Conservation (phyloP, 2,888 invertebrate genomes). For the Gonocerus acuteangulatus region DNA sequence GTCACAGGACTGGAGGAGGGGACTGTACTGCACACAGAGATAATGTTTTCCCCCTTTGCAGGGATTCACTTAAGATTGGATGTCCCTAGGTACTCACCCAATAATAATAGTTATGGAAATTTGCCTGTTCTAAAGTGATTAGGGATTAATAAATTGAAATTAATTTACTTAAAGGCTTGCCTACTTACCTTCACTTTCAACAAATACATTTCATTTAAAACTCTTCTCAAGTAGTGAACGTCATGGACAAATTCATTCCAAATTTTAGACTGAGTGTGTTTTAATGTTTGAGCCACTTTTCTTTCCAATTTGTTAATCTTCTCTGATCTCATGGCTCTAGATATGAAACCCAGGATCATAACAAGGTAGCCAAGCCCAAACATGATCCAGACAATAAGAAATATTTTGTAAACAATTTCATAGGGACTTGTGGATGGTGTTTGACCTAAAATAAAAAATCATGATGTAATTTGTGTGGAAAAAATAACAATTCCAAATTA, state of each 20-base stretch:
- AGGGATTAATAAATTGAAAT: no score
- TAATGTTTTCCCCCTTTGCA: no score
- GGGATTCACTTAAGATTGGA: no score
- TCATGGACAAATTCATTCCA: conserved; percentile 69
- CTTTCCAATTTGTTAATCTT: conserved; percentile 65
- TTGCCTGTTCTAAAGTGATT: no score
- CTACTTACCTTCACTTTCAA: conserved; percentile 68
- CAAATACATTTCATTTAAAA: conserved; percentile 73
- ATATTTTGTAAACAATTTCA: conserved; percentile 67
- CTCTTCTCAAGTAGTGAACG: conserved; percentile 61
- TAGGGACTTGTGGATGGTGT: conserved; percentile 31
- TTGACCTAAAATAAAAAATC: conserved; percentile 37
- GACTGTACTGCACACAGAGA: no score
- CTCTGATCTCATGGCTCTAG: conserved; percentile 68
- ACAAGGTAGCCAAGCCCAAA: conserved; percentile 85
- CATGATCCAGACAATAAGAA: conserved; percentile 80
- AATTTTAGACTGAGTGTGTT: conserved; percentile 69
- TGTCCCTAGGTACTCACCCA: no score
- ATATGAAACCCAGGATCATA: conserved; percentile 81
- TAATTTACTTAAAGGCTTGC: no score
- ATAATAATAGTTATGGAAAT: no score
- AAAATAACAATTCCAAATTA: no score
- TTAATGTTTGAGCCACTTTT: conserved; percentile 66
- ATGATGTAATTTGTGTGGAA: background rate
- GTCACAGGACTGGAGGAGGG: no score